A percentile compares a stretch with the other conserved stretches of the same genome.
phyloP scores from a whole-genome alignment of 2,113 vertebrate species.

The Naja naja region DNA sequence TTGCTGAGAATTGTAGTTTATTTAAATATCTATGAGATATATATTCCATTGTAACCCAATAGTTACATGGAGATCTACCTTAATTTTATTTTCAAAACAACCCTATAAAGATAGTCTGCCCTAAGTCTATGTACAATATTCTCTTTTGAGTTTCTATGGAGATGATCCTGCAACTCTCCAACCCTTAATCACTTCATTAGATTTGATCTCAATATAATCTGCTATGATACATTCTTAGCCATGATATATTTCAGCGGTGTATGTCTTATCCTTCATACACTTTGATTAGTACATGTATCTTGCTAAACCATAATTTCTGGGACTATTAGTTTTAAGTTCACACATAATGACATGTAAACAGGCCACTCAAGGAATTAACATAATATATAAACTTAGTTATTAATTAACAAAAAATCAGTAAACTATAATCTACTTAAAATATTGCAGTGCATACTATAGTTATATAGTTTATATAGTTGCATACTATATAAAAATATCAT shows the following conservation, averaged over 20 bases:
- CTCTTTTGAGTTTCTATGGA: not conserved
- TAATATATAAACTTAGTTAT: not conserved
- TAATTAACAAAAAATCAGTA: not conserved
- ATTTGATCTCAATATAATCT: not conserved
- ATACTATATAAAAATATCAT: not conserved
- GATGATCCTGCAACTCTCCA: not conserved
- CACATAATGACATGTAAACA: not conserved
- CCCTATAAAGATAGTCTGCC: not conserved
- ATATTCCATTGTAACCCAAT: not conserved
- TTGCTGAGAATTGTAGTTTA: not conserved
- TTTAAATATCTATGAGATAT: not conserved
- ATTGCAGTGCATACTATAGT: not conserved
- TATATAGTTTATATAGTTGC: too few relatives aligned
- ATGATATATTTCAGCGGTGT: not conserved
- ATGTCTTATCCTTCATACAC: not conserved
- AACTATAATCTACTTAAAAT: not conserved
- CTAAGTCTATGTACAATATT: not conserved
- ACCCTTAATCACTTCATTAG: not conserved
- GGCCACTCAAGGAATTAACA: not conserved
- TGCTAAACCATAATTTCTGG: not conserved
- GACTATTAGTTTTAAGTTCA: not conserved
- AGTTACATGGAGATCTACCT: not conserved
- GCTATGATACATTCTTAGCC: not conserved
- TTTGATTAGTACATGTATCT: not conserved
- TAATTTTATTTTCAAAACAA: not conserved